Base-by-base conservation (phyloP, 2,797 vertebrate genomes). In the Bucorvus abyssinicus region DNA sequence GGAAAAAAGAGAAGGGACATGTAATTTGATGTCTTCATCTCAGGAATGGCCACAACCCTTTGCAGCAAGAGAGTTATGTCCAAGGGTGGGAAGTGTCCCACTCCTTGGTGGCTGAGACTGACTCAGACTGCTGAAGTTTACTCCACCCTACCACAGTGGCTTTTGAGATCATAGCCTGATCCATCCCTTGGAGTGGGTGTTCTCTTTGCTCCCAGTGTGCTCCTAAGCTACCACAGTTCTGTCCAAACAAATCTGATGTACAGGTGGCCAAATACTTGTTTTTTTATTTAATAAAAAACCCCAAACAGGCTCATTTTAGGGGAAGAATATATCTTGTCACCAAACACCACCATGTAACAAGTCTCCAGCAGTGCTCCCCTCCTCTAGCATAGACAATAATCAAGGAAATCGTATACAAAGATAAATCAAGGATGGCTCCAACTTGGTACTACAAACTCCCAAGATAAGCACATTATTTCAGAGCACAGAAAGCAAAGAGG, bases 261-360 rank as follows among this genome's bases (percentile, higher is more conserved):
- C 12, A 27, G 10, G 17, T 27, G 15, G 45, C 12, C 22, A 74
- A 78, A 61, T 8, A 42, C 0, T 4, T 12, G 2, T 2, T 4
- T 26, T 68, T 16, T 22, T 7, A 20, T 16, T 40, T 14, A 21
- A 47, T 49, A 12, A 7, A 45, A 5, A 57, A 70, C 30, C 30
- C 29, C 8, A 69, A 69, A 42, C 5, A 50, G 14, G 22, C 6
- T 78, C 1, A 2, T 30, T 84, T 56, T 26, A n/a, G 17, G 17
- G 13, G 3, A 36, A 42, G 3, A 18, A 38, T 7, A 1, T 16
- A 52, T 17, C 20, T 61, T 36, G 5, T 10, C 71, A 57, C 6
- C 9, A 38, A 38, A 23, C 10, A 17, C 5, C 12, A 27, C 4
- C 38, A 40, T 0, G 0, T 12, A 75, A 32, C 1, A 0, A 12